phyloP scores from a whole-genome alignment of 2,797 vertebrate genomes.

The Astyanax mexicanus region DNA sequence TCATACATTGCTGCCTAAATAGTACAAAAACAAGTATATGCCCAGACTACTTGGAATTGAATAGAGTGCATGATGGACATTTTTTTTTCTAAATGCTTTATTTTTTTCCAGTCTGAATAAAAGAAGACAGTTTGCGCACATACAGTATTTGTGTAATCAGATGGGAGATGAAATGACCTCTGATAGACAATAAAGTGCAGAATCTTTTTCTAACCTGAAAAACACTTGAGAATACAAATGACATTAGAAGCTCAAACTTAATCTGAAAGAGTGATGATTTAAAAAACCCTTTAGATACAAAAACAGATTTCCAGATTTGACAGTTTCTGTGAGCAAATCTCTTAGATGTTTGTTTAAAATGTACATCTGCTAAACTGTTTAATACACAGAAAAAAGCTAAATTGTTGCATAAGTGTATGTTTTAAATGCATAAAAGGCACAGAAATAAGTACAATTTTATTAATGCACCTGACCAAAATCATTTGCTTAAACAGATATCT shows the following conservation, averaged over 20 bases:
- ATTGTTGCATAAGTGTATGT: background rate
- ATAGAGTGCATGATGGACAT: background rate
- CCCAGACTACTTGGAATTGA: background rate
- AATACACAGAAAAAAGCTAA: background rate
- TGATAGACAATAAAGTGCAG: too few species aligned
- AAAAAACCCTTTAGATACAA: too few species aligned
- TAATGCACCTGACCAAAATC: background rate
- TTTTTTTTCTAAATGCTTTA: conserved; percentile 6
- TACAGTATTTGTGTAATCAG: background rate
- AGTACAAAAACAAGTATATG: too few species aligned
- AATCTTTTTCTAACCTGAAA: too few species aligned
- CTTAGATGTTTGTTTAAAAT: background rate
- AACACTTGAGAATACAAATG: too few species aligned
- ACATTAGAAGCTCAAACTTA: too few species aligned
- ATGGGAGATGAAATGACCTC: background rate
- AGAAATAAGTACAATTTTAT: background rate
- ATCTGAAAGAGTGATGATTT: too few species aligned
- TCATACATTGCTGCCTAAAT: too few species aligned
- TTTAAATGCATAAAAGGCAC: background rate
- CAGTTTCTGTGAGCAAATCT: too few species aligned
- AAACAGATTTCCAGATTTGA: too few species aligned
- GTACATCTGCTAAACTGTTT: too few species aligned
- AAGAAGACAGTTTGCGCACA: background rate
- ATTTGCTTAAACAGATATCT: background rate
- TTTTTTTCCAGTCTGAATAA: background rate